Percentiles rank a stretch among this genome's conserved stretches.
Evolutionary conservation across 2,113 vertebrate genomes (phyloP).

Genomic region (Archilochus colubris): DNA sequence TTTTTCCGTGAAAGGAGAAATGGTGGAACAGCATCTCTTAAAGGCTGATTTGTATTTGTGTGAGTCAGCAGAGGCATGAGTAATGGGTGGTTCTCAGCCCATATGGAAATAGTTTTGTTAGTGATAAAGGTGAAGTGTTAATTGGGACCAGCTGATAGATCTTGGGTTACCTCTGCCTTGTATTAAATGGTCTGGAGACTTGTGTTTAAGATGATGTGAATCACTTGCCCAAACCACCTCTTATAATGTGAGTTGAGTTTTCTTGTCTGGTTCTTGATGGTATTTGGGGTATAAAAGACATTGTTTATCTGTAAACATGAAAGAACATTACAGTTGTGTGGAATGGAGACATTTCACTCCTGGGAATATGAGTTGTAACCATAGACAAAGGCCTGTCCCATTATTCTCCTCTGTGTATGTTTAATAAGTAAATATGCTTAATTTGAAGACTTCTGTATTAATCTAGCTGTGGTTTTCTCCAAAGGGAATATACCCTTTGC

Average conservation of each 20-base stretch:
- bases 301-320: background rate
- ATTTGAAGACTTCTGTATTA: background rate
- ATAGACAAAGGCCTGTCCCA: background rate
- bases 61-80: background rate
- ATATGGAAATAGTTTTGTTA: background rate
- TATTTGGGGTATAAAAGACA: background rate
- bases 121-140: conserved; percentile 19
- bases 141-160: background rate
- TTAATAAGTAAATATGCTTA: background rate
- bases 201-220: background rate
- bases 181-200: background rate
- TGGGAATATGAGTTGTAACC: background rate
- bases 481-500: accelerated
- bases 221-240: background rate
- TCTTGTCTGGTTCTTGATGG: background rate
- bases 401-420: background rate
- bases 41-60: background rate
- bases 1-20: background rate
- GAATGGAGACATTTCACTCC: background rate
- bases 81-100: background rate
- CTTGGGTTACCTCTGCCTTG: background rate
- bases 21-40: background rate
- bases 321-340: background rate
- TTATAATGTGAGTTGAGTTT: background rate
- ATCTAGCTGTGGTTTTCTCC: background rate